Percentiles rank a stretch among this genome's conserved stretches.
phyloP scores from a whole-genome alignment of 2,888 invertebrate genomes.

The Diogma glabrata region DNA sequence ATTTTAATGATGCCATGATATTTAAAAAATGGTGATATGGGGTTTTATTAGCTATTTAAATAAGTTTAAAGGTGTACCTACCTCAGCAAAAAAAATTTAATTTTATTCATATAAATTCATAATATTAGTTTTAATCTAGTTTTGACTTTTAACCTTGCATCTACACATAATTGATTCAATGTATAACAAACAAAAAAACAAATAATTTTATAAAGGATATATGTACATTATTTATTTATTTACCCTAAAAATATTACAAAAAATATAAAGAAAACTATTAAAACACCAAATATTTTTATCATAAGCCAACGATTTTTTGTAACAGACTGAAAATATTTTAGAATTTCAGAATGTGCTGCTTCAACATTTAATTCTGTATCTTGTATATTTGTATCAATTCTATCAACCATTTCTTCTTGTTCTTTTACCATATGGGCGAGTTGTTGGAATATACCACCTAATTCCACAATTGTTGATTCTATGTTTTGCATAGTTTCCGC shows the following conservation, averaged over 20 bases:
- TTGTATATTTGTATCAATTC: conserved; percentile 95
- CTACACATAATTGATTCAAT: too few relatives aligned
- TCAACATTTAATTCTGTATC: conserved; percentile 94
- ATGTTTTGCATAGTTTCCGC: conserved; percentile 99
- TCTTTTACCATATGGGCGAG: conserved; percentile 81
- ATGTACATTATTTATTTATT: too few relatives aligned
- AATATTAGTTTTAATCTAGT: too few relatives aligned
- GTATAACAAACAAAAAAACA: too few relatives aligned
- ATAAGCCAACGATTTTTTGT: conserved; percentile 97
- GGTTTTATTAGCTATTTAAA: too few relatives aligned
- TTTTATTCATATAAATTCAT: too few relatives aligned
- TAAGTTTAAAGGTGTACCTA: too few relatives aligned
- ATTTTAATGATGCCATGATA: too few relatives aligned
- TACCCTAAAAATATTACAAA: conserved; percentile 95
- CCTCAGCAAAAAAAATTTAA: too few relatives aligned
- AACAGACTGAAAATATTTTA: conserved; percentile 95
- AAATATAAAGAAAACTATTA: conserved; percentile 98
- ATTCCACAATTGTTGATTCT: conserved; percentile 95
- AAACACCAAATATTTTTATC: conserved; percentile 97
- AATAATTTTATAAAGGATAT: too few relatives aligned
- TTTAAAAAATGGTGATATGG: too few relatives aligned
- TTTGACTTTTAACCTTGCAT: too few relatives aligned
- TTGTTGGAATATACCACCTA: conserved; percentile 97
- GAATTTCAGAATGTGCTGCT: conserved; percentile 92
- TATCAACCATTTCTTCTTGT: conserved; percentile 88